Percentiles rank a stretch among this genome's conserved stretches.
These are phyloP conservation scores for Antheraea pernyi DNA, from an alignment of 1,140 invertebrate species.

Conservation along the genomic window DNA sequence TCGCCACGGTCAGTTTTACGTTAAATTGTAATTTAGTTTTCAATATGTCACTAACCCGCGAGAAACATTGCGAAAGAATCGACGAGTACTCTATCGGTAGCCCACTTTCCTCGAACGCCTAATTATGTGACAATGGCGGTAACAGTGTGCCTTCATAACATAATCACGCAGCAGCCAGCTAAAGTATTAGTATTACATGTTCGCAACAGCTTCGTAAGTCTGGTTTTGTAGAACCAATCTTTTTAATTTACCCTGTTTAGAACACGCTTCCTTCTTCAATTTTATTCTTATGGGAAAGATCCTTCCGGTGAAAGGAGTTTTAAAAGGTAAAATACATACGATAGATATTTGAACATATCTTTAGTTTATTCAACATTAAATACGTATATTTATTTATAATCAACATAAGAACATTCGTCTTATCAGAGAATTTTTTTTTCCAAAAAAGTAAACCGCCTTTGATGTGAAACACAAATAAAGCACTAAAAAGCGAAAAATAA, in stretches of 20 bases:
- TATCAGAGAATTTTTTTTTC: no score
- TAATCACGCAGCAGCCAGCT: neutral
- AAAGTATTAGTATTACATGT: neutral
- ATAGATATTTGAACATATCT: no score
- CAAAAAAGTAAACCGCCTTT: no score
- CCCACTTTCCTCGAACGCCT: constrained; percentile 28
- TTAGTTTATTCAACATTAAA: no score
- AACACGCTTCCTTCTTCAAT: neutral
- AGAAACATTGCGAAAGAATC: constrained; percentile 26
- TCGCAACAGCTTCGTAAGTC: neutral
- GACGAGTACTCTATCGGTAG: constrained; percentile 16
- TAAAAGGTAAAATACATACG: no score
- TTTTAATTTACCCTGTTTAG: neutral
- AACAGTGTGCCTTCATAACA: constrained; percentile 11
- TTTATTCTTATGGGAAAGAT: neutral
- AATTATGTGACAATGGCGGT: constrained; percentile 33
- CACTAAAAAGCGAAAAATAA: no score
- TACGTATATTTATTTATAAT: no score
- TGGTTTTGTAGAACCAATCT: neutral
- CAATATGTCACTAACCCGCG: constrained; percentile 38
- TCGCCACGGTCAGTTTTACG: constrained; percentile 8
- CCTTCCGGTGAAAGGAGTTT: neutral
- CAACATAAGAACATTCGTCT: no score
- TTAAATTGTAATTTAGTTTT: constrained; percentile 16
- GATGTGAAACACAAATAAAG: no score